These are phyloP conservation scores for Montipora sp. DNA, from an alignment of 64 coral and sea anemone species.

Conservation along the genomic window DNA sequence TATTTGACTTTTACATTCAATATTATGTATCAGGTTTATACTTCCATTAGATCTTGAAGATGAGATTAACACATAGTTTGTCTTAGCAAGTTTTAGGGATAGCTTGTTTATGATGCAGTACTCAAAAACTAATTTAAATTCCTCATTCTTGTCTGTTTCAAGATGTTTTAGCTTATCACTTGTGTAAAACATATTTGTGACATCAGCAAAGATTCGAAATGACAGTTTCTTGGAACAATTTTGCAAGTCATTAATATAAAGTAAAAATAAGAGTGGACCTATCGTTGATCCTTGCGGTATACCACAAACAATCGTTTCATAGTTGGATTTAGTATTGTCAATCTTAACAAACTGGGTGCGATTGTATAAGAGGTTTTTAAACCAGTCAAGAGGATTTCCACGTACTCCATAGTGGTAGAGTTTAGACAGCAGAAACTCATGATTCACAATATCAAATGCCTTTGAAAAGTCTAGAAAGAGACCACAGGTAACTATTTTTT, in stretches of 20 bases:
- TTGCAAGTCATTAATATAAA: constrained; percentile 23
- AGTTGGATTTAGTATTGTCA: not conserved
- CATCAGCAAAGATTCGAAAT: constrained; percentile 25
- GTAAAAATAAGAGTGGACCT: constrained; percentile 2
- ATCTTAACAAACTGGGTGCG: no score
- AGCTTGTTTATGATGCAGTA: constrained; percentile 33
- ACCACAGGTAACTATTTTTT: no score
- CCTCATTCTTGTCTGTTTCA: not conserved
- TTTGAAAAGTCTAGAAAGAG: no score
- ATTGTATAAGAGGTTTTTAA: no score
- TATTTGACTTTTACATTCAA: not conserved
- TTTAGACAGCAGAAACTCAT: no score
- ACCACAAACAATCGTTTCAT: not conserved
- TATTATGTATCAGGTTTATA: not conserved
- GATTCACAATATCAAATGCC: no score
- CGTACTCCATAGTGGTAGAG: no score
- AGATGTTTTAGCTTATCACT: not conserved
- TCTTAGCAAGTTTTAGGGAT: constrained; percentile 29
- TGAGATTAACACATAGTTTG: constrained; percentile 28
- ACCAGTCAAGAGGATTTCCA: no score
- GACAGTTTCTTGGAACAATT: constrained; percentile 35
- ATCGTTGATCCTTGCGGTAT: no score
- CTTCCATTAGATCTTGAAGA: not conserved
- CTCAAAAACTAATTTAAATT: not conserved
- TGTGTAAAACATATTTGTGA: constrained; percentile 2